Conservation (phyloP, 1,140 invertebrate species). For the Lucilia cuprina region DNA sequence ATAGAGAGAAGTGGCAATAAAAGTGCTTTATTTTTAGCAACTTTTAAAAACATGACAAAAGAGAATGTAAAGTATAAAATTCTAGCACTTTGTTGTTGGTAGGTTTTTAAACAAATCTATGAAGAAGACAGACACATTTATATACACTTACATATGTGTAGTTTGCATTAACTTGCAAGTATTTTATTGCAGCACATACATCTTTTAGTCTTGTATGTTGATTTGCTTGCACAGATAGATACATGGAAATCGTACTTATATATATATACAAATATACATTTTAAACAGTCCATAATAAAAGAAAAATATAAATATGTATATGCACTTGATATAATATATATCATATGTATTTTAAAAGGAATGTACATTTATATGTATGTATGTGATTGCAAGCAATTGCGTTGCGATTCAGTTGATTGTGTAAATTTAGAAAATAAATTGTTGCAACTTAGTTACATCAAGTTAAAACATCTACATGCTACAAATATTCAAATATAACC, state of each 20-base stretch:
- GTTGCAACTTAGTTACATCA: background rate
- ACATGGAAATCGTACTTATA: background rate
- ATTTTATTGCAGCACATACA: background rate
- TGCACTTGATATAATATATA: background rate
- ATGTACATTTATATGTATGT: background rate
- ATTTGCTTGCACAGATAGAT: no score
- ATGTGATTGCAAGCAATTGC: background rate
- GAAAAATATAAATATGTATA: background rate
- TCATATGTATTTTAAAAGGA: background rate
- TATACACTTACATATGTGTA: background rate
- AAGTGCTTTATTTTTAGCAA: background rate
- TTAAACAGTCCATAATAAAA: background rate
- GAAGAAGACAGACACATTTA: background rate
- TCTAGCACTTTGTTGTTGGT: background rate
- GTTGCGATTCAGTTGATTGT: background rate
- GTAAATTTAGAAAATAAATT: background rate
- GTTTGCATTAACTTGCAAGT: background rate
- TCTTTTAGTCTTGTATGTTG: background rate
- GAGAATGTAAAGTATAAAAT: background rate
- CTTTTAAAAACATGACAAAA: background rate
- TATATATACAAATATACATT: background rate
- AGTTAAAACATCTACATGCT: background rate
- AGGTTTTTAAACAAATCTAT: background rate
- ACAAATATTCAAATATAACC: background rate
- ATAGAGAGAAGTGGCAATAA: background rate